A percentile compares a stretch with the other conserved stretches of the same genome.
Evolutionary conservation across 1,140 invertebrate species (phyloP).

Genomic region (Dendrolimus kikuchii): DNA sequence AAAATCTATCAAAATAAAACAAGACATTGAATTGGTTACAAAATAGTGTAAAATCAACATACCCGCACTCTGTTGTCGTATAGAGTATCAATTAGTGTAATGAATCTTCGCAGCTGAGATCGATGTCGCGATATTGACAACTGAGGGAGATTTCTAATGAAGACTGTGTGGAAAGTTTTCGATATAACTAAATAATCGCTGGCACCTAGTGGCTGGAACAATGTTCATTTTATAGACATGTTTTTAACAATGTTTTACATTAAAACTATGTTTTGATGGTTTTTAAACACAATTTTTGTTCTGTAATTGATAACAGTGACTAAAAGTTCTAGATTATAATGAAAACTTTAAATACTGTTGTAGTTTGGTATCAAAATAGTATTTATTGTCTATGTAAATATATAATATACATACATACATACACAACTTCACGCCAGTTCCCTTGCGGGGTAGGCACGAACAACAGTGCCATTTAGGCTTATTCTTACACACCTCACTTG

Average conservation of each 20-base stretch:
- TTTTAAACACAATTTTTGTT: conserved; percentile 1
- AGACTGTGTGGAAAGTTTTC: conserved; percentile 95
- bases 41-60: conserved; percentile 60
- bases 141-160: conserved; percentile 92
- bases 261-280: conserved; percentile 2
- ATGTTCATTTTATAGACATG: neutral
- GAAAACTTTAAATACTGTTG: no score
- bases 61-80: conserved; percentile 93
- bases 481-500: no score
- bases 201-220: conserved; percentile 88
- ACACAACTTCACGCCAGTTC: no score
- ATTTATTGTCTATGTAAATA: no score
- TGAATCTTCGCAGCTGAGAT: conserved; percentile 93
- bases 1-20: no score
- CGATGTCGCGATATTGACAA: conserved; percentile 81
- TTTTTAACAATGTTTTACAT: neutral
- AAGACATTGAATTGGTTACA: neutral
- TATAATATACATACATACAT: no score
- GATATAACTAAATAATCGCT: conserved; percentile 94
- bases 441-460: no score
- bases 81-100: conserved; percentile 96
- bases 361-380: no score
- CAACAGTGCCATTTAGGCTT: no score
- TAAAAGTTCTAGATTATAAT: neutral
- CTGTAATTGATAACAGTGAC: neutral